Conservation (phyloP, 2,888 invertebrate species). For the Platycheirus rosarum region DNA sequence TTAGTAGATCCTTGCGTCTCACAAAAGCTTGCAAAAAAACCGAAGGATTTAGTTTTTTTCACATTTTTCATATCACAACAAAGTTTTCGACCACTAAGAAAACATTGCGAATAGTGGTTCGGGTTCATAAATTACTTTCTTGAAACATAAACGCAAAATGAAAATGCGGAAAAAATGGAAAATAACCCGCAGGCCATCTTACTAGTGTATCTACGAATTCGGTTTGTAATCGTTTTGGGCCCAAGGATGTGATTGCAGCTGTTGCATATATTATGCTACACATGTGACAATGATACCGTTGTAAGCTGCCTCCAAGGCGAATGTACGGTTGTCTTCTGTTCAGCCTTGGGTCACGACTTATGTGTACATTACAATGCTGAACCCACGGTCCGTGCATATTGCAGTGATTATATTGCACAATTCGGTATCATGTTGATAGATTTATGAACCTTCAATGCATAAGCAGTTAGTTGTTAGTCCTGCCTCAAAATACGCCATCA, state of each 20-base stretch:
- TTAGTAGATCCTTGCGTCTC: too few species aligned
- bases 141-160: too few species aligned
- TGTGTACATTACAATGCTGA: neutral
- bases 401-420: slow-evolving; percentile 47
- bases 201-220: neutral
- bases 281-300: slow-evolving; percentile 21
- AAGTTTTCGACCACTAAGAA: too few species aligned
- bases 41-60: too few species aligned
- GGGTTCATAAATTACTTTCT: too few species aligned
- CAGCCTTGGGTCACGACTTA: slow-evolving; percentile 2
- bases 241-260: slow-evolving; percentile 37
- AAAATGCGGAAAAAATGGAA: neutral
- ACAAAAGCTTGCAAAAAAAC: too few species aligned
- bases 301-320: neutral
- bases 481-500: slow-evolving; percentile 3
- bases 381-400: neutral
- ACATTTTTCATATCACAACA: too few species aligned
- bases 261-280: slow-evolving; percentile 52
- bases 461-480: slow-evolving; percentile 45
- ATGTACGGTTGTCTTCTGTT: neutral
- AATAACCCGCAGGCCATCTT: neutral
- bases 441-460: slow-evolving; percentile 66
- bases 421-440: slow-evolving; percentile 65
- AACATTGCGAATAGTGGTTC: too few species aligned
- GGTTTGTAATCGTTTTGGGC: neutral